Evolutionary conservation across 2,888 invertebrate species (phyloP).

Genomic region (Neocrepidodera transversa): DNA sequence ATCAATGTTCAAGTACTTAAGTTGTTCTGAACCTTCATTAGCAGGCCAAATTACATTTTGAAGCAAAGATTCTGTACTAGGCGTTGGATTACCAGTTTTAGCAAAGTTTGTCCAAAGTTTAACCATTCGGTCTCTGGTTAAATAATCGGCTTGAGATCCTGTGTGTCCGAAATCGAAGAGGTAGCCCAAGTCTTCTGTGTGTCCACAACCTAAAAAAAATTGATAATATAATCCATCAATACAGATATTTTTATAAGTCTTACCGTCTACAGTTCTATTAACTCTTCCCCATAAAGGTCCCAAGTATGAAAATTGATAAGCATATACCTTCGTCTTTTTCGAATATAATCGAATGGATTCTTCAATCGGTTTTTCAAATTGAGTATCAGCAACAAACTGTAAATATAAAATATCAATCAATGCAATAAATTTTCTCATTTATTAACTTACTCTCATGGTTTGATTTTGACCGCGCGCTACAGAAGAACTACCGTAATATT

Average conservation of each 20-base stretch:
- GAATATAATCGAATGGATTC: conserved; percentile 59
- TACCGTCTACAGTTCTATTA: conserved; percentile 23
- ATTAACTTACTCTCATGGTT: conserved; percentile 22
- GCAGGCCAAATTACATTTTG: conserved; percentile 33
- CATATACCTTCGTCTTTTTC: conserved; percentile 48
- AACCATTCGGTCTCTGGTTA: conserved; percentile 32
- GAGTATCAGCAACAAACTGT: conserved; percentile 59
- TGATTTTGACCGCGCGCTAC: not conserved
- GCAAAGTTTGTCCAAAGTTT: conserved; percentile 43
- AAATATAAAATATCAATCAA: conserved; percentile 39
- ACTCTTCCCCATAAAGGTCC: conserved; percentile 37
- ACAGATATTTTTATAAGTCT: not conserved
- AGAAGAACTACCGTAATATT: conserved; percentile 28
- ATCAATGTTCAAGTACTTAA: conserved; percentile 29
- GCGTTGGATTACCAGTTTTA: conserved; percentile 43
- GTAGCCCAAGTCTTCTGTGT: conserved; percentile 43
- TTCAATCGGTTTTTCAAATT: conserved; percentile 57
- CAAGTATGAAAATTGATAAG: conserved; percentile 43
- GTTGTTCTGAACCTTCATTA: not conserved
- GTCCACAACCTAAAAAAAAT: conserved; percentile 37
- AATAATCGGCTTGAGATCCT: conserved; percentile 30
- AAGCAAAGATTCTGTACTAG: conserved; percentile 31
- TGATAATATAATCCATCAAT: not conserved
- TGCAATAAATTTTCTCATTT: not conserved
- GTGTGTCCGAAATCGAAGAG: conserved; percentile 32